Percentiles rank a stretch among this genome's conserved stretches.
phyloP scores from a whole-genome alignment of 2,888 invertebrate genomes.

The Eristalis intricaria region DNA sequence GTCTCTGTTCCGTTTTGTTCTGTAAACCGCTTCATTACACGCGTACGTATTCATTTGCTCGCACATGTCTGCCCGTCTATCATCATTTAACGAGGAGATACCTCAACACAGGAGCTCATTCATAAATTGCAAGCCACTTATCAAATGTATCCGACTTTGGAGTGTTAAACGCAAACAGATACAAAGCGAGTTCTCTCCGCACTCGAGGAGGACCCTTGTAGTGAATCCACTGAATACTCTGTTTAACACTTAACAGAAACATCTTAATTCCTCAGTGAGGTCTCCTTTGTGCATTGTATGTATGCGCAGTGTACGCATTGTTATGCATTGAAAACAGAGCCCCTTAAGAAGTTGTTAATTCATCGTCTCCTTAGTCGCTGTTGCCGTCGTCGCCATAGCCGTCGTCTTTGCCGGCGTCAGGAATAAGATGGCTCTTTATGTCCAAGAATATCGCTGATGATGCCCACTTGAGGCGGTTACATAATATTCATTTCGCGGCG shows the following conservation, averaged over 20 bases:
- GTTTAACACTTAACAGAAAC: slow-evolving; percentile 41
- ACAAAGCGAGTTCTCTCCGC: background rate
- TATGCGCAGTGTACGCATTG: slow-evolving; percentile 23
- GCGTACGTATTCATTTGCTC: background rate
- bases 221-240: slow-evolving; percentile 19
- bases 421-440: slow-evolving; percentile 36
- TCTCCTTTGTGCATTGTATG: background rate
- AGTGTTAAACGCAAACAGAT: slow-evolving; percentile 7
- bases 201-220: slow-evolving; percentile 1
- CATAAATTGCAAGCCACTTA: slow-evolving; percentile 9
- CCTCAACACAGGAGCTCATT: background rate
- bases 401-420: background rate
- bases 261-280: slow-evolving; percentile 22
- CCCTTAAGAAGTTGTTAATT: slow-evolving; percentile 44
- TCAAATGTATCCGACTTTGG: background rate
- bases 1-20: background rate
- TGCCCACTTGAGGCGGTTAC: slow-evolving; percentile 46
- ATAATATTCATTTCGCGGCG: slow-evolving; percentile 13
- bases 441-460: slow-evolving; percentile 24
- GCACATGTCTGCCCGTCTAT: too few species aligned
- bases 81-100: background rate
- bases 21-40: background rate
- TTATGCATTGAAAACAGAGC: slow-evolving; percentile 35
- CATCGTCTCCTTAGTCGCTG: slow-evolving; percentile 13
- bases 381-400: background rate